Base-by-base conservation (phyloP, 2,113 vertebrate genomes). In the Martes martes region DNA sequence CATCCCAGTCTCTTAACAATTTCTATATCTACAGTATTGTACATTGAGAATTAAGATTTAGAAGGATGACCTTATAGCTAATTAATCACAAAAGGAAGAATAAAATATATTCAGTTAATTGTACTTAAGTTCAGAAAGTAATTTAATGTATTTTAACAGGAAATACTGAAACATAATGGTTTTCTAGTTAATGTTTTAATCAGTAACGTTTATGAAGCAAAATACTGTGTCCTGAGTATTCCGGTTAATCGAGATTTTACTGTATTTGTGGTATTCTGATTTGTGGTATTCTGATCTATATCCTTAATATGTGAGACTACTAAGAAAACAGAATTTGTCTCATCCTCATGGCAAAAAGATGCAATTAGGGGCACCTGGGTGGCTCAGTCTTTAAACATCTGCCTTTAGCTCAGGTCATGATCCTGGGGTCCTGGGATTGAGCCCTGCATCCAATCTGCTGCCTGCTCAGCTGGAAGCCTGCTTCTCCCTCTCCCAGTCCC, bases 221-320 rank as follows among this genome's bases (percentile, higher is more conserved):
- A 93, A 78, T 65, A 65, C 19, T 88, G 11, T 96, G 61, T 47
- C 84, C 76, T 92, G 65, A 97, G 26, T 90, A 91, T 97, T 97
- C 88, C 42, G 45, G 94, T 97, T 97, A 97, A 94, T 97, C 52
- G 6, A 95, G 85, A 96, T 98, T 97, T 98, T 97, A 97, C 88
- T 96, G 65, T 97, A 92, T 94, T 96, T 96, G 1, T 55, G 33
- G 18, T 69, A 67, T 67, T 67, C 65, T 67, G 31, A 13, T 97
- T 92, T 96, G n/a, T 91, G 89, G 39, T 91, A 50, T 91, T 96
- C 78, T 97, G 76, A 96, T 85, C 28, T 33, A 45, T 74, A 59
- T 90, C 31, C 33, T 80, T 95, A 91, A 79, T 93, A 91, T 7
- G 39, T 93, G 33, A 52, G 52, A 36, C 57, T 87, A 69, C 24